These are phyloP conservation scores for Tromatobia lineatoria DNA, from an alignment of 2,888 invertebrate species.

Conservation along the genomic window DNA sequence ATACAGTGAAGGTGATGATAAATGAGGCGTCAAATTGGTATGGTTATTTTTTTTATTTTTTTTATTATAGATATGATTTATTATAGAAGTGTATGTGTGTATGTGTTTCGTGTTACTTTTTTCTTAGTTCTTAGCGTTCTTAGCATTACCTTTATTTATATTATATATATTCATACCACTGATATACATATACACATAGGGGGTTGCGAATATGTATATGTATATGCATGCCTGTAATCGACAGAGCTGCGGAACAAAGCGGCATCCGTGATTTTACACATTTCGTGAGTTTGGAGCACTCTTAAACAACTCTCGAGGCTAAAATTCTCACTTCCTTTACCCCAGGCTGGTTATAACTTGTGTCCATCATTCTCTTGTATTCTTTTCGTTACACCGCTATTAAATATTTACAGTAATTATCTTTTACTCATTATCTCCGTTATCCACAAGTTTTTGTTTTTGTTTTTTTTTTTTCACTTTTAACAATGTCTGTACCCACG, in stretches of 20 bases:
- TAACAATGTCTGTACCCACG: constrained; percentile 69
- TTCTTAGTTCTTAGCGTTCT: constrained; percentile 65
- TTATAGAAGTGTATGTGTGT: constrained; percentile 80
- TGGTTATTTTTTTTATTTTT: constrained; percentile 76
- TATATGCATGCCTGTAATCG: constrained; percentile 72
- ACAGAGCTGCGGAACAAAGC: constrained; percentile 65
- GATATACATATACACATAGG: constrained; percentile 76
- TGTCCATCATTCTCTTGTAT: constrained; percentile 49
- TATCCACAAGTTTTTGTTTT: constrained; percentile 74
- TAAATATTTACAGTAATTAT: constrained; percentile 71
- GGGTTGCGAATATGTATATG: constrained; percentile 71
- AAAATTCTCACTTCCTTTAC: constrained; percentile 31
- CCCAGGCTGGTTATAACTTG: constrained; percentile 44
- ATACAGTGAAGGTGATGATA: constrained; percentile 28
- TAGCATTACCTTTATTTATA: constrained; percentile 74
- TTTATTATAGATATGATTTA: constrained; percentile 81
- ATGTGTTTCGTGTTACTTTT: constrained; percentile 76
- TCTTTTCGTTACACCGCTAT: constrained; percentile 64
- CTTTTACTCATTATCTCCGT: constrained; percentile 72
- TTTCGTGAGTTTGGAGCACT: constrained; percentile 45
- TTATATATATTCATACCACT: constrained; percentile 78
- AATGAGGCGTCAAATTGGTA: constrained; percentile 71
- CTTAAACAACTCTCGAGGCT: constrained; percentile 44
- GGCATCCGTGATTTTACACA: constrained; percentile 66
- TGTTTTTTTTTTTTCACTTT: constrained; percentile 59